A percentile compares a stretch with the other conserved stretches of the same genome.
Conservation (phyloP, 2,888 invertebrate genomes). For the Philopedon plagiatum region DNA sequence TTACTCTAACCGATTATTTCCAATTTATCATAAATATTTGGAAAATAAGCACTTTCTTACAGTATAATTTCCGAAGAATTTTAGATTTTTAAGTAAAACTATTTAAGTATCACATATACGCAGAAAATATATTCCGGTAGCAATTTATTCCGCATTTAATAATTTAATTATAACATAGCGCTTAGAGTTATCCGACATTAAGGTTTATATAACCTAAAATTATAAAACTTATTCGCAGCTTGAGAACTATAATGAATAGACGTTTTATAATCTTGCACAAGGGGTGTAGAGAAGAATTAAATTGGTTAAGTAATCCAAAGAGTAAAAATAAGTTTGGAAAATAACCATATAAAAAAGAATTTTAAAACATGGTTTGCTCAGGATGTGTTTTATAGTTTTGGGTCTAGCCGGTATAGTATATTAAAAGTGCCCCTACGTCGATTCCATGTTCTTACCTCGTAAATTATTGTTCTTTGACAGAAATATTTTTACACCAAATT, state of each 20-base stretch:
- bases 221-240: constrained; percentile 30
- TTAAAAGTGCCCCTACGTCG: too few relatives aligned
- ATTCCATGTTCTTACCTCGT: too few relatives aligned
- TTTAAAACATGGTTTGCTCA: too few relatives aligned
- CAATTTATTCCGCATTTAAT: constrained; percentile 43
- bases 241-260: constrained; percentile 10
- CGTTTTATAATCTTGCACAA: not conserved
- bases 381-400: too few relatives aligned
- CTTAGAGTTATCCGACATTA: constrained; percentile 23
- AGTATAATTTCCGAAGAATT: constrained; percentile 36
- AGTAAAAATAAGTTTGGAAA: too few relatives aligned
- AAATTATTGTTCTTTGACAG: too few relatives aligned
- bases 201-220: constrained; percentile 38
- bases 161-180: constrained; percentile 34
- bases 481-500: too few relatives aligned
- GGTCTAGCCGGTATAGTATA: too few relatives aligned
- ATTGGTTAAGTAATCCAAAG: too few relatives aligned
- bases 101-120: constrained; percentile 14
- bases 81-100: constrained; percentile 25
- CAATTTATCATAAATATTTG: constrained; percentile 25
- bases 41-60: constrained; percentile 20
- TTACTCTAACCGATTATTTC: constrained; percentile 26
- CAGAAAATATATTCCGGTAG: constrained; percentile 40
- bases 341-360: too few relatives aligned
- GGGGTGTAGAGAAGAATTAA: too few relatives aligned